Conservation (phyloP, 2,113 vertebrate genomes). For the Heterotis niloticus region DNA sequence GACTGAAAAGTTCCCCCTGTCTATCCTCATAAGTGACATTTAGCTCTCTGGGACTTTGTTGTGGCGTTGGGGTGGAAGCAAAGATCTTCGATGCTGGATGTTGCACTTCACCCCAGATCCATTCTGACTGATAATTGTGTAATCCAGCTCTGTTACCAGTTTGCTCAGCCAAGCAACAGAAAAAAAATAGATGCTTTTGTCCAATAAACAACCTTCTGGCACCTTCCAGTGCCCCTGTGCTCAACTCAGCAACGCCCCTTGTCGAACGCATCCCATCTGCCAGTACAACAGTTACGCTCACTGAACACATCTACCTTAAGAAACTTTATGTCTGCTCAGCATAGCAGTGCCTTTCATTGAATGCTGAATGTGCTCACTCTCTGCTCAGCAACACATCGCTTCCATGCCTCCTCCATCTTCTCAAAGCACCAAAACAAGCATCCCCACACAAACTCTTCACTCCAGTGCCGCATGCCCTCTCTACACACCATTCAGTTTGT, state of each 20-base stretch:
- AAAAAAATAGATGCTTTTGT: not conserved
- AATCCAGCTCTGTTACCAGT: not conserved
- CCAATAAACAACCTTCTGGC: not conserved
- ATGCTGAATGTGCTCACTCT: not conserved
- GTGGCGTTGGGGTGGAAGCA: not conserved
- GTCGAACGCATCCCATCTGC: not conserved
- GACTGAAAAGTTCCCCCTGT: slow-evolving; percentile 15
- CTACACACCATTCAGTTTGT: not conserved
- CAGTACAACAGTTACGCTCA: no score
- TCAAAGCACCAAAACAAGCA: not conserved
- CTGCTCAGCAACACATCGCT: no score
- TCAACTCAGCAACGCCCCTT: not conserved
- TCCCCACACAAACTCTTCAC: not conserved
- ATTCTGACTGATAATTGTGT: not conserved
- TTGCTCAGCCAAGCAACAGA: not conserved
- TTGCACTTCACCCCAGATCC: not conserved
- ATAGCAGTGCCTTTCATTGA: not conserved
- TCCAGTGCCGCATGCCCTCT: not conserved
- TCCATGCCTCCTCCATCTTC: not conserved
- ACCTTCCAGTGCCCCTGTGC: not conserved
- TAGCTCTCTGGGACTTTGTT: not conserved
- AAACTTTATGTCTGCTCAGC: not conserved
- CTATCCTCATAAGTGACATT: slow-evolving; percentile 28
- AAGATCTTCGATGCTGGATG: not conserved
- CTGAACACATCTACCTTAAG: not conserved